A percentile compares a stretch with the other conserved stretches of the same genome.
phyloP scores from a whole-genome alignment of 2,888 invertebrate species.

The Heliconius ismenius region DNA sequence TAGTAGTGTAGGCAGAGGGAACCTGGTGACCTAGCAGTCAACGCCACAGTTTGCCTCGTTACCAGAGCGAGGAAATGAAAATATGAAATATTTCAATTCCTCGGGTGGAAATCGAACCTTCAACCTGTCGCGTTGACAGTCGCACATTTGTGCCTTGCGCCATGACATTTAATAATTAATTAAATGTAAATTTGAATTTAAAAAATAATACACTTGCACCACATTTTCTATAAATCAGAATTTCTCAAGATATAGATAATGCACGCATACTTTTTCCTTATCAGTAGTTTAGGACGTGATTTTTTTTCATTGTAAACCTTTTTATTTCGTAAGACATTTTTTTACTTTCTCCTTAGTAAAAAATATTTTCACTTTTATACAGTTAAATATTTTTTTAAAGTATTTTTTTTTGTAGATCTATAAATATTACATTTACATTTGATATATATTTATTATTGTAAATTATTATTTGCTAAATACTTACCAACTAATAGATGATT shows the following conservation, averaged over 20 bases:
- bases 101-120: not conserved
- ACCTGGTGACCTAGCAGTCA: no score
- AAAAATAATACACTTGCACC: not conserved
- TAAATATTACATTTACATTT: not conserved
- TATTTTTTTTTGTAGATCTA: not conserved
- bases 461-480: no score
- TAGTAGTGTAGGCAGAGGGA: no score
- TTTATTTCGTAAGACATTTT: conserved; percentile 31
- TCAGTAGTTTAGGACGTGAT: conserved; percentile 41
- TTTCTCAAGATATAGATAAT: conserved; percentile 46
- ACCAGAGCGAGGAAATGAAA: no score
- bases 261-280: conserved; percentile 42
- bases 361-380: not conserved
- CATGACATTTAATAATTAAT: not conserved
- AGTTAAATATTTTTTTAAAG: not conserved
- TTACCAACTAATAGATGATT: no score
- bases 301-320: conserved; percentile 22
- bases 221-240: conserved; percentile 32
- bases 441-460: no score
- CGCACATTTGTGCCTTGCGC: no score
- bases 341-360: conserved; percentile 41
- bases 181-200: not conserved
- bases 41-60: no score
- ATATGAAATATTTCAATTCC: not conserved
- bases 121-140: no score